Evolutionary conservation across 2,113 vertebrate genomes (phyloP).

Genomic region (Thamnophis sirtalis): DNA sequence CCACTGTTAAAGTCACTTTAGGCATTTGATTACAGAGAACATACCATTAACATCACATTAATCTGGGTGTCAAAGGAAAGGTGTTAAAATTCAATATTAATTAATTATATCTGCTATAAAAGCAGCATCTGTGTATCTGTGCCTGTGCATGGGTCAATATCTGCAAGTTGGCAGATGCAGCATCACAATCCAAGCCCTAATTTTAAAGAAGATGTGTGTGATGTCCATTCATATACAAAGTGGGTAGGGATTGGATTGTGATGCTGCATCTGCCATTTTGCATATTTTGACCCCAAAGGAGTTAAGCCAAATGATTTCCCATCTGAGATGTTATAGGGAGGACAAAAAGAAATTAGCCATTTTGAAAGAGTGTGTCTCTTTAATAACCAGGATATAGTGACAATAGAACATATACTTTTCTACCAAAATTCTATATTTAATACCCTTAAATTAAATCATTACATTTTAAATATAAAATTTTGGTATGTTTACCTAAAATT

Average conservation of each 20-base stretch:
- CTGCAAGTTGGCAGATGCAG: neutral
- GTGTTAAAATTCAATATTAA: neutral
- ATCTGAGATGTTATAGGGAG: neutral
- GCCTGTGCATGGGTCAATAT: too few species aligned
- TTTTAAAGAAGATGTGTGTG: neutral
- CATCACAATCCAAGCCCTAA: neutral
- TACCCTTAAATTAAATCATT: too few species aligned
- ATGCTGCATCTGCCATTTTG: neutral
- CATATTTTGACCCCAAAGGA: neutral
- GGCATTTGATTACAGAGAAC: neutral
- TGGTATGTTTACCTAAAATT: too few species aligned
- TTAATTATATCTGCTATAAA: too few species aligned
- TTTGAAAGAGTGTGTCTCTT: neutral
- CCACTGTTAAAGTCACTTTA: neutral
- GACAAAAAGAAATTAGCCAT: neutral
- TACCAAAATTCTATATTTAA: neutral
- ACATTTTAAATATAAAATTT: too few species aligned
- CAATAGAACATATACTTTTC: neutral
- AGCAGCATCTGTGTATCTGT: too few species aligned
- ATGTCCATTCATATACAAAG: too few species aligned
- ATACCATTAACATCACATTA: neutral
- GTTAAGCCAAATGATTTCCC: neutral
- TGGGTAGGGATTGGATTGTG: neutral
- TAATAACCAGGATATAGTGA: neutral
- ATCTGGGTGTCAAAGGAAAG: neutral